A percentile compares a stretch with the other conserved stretches of the same genome.
phyloP scores from a whole-genome alignment of 1,140 invertebrate genomes.

The Orussus abietinus region DNA sequence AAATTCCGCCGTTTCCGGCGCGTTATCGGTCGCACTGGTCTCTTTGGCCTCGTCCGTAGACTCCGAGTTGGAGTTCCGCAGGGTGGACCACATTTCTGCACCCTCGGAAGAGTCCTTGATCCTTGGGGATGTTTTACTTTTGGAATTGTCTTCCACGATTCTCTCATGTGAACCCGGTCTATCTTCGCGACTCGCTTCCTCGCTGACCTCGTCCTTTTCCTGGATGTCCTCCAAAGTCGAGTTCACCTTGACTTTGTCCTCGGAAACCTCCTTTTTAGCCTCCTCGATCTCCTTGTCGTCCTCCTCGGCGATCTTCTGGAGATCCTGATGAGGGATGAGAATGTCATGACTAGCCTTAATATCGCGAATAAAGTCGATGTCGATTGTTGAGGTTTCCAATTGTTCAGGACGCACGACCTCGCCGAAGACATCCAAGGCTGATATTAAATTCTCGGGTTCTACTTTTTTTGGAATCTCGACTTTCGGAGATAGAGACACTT shows the following conservation, averaged over 20 bases:
- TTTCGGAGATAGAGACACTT: too few relatives aligned
- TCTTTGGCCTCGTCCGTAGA: slow-evolving; percentile 27
- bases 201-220: slow-evolving; percentile 2
- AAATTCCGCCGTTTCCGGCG: slow-evolving; percentile 13
- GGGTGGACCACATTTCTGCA: slow-evolving; percentile 1
- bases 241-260: not conserved
- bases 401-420: slow-evolving; percentile 16
- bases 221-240: slow-evolving; percentile 18
- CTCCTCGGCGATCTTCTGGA: slow-evolving; percentile 38
- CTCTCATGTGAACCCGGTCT: not conserved
- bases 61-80: slow-evolving; percentile 15
- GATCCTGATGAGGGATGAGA: slow-evolving; percentile 26
- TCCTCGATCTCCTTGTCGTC: slow-evolving; percentile 21
- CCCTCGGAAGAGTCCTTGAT: too few relatives aligned
- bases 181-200: not conserved
- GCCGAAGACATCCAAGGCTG: slow-evolving; percentile 13
- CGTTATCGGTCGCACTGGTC: slow-evolving; percentile 18
- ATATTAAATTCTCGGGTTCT: not conserved
- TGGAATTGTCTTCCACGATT: slow-evolving; percentile 1
- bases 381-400: slow-evolving; percentile 4
- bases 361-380: slow-evolving; percentile 24
- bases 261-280: slow-evolving; percentile 17
- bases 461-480: not conserved
- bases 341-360: slow-evolving; percentile 26
- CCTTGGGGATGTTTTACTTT: too few relatives aligned